Conservation (phyloP, 2,888 invertebrate species). For the Ophonus ardosiacus region DNA sequence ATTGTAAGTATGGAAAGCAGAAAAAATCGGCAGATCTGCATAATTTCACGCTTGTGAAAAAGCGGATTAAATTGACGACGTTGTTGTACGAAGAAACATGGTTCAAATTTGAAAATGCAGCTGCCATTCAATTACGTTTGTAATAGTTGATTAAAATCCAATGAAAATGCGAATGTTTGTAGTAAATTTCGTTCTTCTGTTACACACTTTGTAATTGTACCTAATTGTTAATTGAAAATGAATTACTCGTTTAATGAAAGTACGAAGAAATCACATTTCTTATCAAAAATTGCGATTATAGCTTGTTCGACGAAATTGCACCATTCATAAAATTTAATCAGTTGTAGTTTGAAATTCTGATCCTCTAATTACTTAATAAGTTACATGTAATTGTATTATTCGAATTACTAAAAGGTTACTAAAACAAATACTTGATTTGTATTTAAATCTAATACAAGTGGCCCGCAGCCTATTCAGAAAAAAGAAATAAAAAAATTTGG, state of each 20-base stretch:
- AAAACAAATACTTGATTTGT: too few relatives aligned
- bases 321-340: too few relatives aligned
- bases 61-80: slow-evolving; percentile 15
- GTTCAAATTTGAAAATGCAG: neutral
- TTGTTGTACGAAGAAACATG: neutral
- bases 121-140: slow-evolving; percentile 3
- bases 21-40: slow-evolving; percentile 20
- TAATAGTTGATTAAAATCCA: neutral
- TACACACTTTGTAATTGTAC: neutral
- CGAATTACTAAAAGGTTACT: too few relatives aligned
- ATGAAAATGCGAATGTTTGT: neutral
- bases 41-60: slow-evolving; percentile 38
- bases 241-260: neutral
- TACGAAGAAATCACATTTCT: neutral
- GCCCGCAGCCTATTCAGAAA: too few relatives aligned
- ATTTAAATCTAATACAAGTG: too few relatives aligned
- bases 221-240: neutral
- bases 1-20: slow-evolving; percentile 3
- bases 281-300: neutral
- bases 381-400: too few relatives aligned
- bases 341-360: too few relatives aligned
- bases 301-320: too few relatives aligned
- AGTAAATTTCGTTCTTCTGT: neutral
- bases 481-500: too few relatives aligned
- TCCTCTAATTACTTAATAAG: too few relatives aligned